Evolutionary conservation across 2,888 invertebrate genomes (phyloP).

Genomic region (Unio pictorum): DNA sequence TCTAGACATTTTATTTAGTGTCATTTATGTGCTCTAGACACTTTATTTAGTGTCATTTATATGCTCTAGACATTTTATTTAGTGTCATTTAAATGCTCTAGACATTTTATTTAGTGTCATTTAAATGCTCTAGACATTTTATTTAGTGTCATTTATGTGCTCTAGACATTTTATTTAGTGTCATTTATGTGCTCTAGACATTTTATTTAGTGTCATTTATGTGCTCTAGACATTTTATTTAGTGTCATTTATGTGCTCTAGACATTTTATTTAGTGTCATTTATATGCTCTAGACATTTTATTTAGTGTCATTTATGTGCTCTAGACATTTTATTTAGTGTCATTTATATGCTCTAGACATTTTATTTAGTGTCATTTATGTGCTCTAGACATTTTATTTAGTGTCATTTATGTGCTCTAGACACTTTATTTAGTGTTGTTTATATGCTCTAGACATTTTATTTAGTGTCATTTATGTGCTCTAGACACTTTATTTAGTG

Average conservation of each 20-base stretch:
- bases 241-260: background rate
- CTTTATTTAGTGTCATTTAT: background rate
- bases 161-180: background rate
- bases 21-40: background rate
- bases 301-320: background rate
- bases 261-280: background rate
- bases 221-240: constrained; percentile 75
- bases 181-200: background rate
- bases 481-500: background rate
- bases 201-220: constrained; percentile 5
- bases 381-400: background rate
- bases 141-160: constrained; percentile 2
- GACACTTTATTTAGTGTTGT: background rate
- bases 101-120: background rate
- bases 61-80: background rate
- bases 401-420: background rate
- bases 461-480: background rate
- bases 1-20: constrained; percentile 75
- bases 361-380: constrained; percentile 9
- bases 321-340: background rate
- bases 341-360: no score
- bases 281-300: background rate
- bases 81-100: background rate
- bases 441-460: constrained; percentile 74
- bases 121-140: background rate